Conservation (phyloP, 2,888 invertebrate species). For the Ectobius pallidus region DNA sequence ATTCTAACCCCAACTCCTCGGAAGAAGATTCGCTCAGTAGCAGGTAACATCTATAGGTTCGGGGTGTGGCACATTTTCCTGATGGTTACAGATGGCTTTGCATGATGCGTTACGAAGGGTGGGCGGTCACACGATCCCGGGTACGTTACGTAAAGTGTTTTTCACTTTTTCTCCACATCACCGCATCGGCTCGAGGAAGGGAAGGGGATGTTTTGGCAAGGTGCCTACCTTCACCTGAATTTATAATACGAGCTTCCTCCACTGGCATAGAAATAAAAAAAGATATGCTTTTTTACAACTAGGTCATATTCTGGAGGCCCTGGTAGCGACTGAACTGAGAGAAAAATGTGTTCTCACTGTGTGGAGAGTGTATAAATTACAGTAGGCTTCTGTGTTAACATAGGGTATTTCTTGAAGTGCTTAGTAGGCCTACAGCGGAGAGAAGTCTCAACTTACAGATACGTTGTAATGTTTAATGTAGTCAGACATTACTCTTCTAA, state of each 20-base stretch:
- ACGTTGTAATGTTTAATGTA: no score
- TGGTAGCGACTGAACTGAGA: no score
- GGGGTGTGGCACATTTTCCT: conserved; percentile 12
- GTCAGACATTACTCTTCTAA: no score
- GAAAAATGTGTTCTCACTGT: no score
- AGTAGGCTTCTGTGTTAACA: no score
- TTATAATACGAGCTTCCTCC: not conserved
- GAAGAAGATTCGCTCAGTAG: conserved; percentile 2
- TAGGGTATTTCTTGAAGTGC: no score
- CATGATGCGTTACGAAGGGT: conserved; percentile 5
- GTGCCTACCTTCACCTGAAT: not conserved
- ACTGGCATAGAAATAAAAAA: not conserved
- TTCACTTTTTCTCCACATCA: not conserved
- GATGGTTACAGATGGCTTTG: conserved; percentile 13
- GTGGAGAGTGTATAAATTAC: no score
- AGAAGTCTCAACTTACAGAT: no score
- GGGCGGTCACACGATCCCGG: not conserved
- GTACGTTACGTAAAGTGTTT: conserved; percentile 1
- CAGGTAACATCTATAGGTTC: no score
- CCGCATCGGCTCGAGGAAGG: not conserved
- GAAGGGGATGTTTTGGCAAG: conserved; percentile 4
- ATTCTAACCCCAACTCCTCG: no score
- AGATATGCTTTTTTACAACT: not conserved
- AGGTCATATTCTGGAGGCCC: not conserved
- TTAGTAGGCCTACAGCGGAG: no score